A percentile compares a stretch with the other conserved stretches of the same genome.
These are phyloP conservation scores for Eueides isabella DNA, from an alignment of 1,140 invertebrate genomes.

Conservation along the genomic window DNA sequence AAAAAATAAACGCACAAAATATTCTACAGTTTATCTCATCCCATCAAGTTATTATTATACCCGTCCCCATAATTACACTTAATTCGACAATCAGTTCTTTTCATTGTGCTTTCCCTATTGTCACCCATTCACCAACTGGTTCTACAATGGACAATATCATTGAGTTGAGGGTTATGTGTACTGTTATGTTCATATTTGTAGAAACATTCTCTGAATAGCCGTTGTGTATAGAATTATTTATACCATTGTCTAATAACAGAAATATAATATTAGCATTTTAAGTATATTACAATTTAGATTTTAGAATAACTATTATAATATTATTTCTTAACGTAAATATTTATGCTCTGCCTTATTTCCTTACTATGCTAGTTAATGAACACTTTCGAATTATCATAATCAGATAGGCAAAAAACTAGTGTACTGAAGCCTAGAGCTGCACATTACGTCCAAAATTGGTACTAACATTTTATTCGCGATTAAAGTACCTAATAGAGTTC, in stretches of 20 bases:
- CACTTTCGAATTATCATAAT: no score
- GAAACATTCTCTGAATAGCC: constrained; percentile 17
- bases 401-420: no score
- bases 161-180: constrained; percentile 24
- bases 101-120: constrained; percentile 23
- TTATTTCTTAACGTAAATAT: no score
- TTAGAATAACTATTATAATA: no score
- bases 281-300: neutral
- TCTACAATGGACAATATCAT: constrained; percentile 28
- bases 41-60: constrained; percentile 20
- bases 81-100: constrained; percentile 32
- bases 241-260: constrained; percentile 10
- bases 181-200: constrained; percentile 28
- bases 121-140: constrained; percentile 28
- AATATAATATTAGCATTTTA: neutral
- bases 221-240: constrained; percentile 11
- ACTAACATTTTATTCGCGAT: neutral
- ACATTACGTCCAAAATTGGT: no score
- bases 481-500: neutral
- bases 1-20: neutral
- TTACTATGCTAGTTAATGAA: no score
- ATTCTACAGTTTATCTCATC: constrained; percentile 1
- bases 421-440: no score
- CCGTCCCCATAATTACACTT: constrained; percentile 21
- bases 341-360: no score